These are phyloP conservation scores for Sebastes taczanowskii DNA, from an alignment of 2,797 vertebrate genomes.

Conservation along the genomic window DNA sequence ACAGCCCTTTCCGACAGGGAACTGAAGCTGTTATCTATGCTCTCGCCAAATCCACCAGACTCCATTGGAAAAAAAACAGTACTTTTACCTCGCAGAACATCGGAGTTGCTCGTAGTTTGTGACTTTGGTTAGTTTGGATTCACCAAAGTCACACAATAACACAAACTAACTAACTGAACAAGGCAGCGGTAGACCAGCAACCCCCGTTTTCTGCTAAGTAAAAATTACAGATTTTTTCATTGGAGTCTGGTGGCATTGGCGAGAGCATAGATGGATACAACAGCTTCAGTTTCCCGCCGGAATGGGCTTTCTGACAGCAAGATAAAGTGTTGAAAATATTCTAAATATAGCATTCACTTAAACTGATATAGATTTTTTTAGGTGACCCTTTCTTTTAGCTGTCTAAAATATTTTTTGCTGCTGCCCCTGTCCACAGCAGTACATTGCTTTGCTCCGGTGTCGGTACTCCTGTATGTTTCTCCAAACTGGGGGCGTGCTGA, in stretches of 20 bases:
- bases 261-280: too few relatives aligned
- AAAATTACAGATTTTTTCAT: too few relatives aligned
- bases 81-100: background rate
- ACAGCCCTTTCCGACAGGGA: background rate
- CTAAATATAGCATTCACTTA: background rate
- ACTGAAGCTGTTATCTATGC: background rate
- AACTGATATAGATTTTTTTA: background rate
- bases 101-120: background rate
- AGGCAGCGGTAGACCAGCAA: too few relatives aligned
- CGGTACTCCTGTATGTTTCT: background rate
- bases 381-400: too few relatives aligned
- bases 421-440: background rate
- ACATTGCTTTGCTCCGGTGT: background rate
- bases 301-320: background rate
- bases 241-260: too few relatives aligned
- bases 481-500: background rate
- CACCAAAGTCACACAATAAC: background rate
- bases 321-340: background rate
- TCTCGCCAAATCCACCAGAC: background rate
- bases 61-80: background rate
- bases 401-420: background rate
- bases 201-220: too few relatives aligned
- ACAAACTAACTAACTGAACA: background rate
- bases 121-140: background rate
- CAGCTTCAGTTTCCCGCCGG: fast-evolving